These are phyloP conservation scores for Scolopax bukidnonensis DNA, from an alignment of 2,797 vertebrate genomes.

Conservation along the genomic window DNA sequence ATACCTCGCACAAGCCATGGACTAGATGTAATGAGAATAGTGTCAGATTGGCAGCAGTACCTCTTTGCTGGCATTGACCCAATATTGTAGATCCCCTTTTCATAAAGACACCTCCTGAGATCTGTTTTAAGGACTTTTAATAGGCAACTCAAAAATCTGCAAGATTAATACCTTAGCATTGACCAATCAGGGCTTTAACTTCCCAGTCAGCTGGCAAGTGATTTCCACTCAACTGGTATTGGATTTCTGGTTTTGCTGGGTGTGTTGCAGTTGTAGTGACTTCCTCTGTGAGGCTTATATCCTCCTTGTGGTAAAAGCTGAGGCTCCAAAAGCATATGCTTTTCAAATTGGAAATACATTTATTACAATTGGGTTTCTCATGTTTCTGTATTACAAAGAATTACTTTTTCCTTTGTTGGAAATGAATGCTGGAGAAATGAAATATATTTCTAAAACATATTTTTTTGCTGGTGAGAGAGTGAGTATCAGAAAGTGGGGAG, in stretches of 20 bases:
- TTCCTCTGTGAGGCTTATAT: background rate
- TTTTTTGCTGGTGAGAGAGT: background rate
- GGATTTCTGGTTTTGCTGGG: conserved; percentile 1
- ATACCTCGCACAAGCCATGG: background rate
- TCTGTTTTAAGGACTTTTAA: background rate
- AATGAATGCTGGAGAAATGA: background rate
- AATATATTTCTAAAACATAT: background rate
- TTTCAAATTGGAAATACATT: background rate
- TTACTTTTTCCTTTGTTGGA: background rate
- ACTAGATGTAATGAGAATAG: background rate
- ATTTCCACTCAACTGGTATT: background rate
- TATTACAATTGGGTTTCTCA: background rate
- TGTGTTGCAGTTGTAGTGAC: background rate
- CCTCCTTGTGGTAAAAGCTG: background rate
- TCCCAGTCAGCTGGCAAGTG: background rate
- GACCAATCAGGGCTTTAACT: background rate
- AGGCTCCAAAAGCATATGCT: background rate
- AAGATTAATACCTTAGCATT: background rate
- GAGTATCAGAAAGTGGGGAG: background rate
- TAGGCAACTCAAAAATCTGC: background rate
- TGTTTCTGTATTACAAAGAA: conserved; percentile 1
- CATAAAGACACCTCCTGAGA: background rate
- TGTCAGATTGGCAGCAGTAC: background rate
- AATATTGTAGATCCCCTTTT: background rate
- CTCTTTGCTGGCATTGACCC: background rate